Conservation (phyloP, 2,797 vertebrate species). For the Pitangus sulphuratus region DNA sequence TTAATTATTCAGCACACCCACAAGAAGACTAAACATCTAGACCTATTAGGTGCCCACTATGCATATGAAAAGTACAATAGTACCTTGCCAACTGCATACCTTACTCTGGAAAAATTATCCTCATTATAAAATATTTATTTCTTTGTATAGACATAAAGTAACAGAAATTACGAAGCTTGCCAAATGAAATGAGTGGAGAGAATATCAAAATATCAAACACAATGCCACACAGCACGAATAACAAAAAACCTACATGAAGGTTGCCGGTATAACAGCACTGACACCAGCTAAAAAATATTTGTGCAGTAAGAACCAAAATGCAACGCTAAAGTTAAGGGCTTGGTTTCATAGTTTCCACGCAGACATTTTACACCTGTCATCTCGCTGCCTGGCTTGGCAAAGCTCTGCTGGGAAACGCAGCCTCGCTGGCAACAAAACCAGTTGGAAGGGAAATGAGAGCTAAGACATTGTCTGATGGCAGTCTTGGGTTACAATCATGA, state of each 20-base stretch:
- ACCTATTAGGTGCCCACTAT: not conserved
- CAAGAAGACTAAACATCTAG: not conserved
- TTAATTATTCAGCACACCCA: slow-evolving; percentile 25
- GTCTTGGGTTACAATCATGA: slow-evolving; percentile 68
- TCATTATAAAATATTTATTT: slow-evolving; percentile 61
- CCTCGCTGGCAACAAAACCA: slow-evolving; percentile 10
- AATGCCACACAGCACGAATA: not conserved
- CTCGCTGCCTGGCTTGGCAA: slow-evolving; percentile 9
- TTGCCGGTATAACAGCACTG: not conserved
- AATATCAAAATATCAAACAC: not conserved
- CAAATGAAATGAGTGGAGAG: not conserved
- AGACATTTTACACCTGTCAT: slow-evolving; percentile 43
- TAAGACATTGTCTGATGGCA: slow-evolving; percentile 56
- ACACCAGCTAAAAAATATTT: not conserved
- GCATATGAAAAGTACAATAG: not conserved
- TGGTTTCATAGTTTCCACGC: slow-evolving; percentile 43
- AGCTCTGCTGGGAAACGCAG: not conserved
- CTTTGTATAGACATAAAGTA: slow-evolving; percentile 1
- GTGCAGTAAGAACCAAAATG: not conserved
- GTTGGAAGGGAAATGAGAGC: slow-evolving; percentile 51
- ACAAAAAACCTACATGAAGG: not conserved
- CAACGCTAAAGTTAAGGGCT: not conserved
- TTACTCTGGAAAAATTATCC: slow-evolving; percentile 44
- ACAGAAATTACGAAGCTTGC: not conserved
- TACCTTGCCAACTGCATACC: slow-evolving; percentile 24